A percentile compares a stretch with the other conserved stretches of the same genome.
Evolutionary conservation across 2,888 invertebrate genomes (phyloP).

Genomic region (Esperia sulphurella): DNA sequence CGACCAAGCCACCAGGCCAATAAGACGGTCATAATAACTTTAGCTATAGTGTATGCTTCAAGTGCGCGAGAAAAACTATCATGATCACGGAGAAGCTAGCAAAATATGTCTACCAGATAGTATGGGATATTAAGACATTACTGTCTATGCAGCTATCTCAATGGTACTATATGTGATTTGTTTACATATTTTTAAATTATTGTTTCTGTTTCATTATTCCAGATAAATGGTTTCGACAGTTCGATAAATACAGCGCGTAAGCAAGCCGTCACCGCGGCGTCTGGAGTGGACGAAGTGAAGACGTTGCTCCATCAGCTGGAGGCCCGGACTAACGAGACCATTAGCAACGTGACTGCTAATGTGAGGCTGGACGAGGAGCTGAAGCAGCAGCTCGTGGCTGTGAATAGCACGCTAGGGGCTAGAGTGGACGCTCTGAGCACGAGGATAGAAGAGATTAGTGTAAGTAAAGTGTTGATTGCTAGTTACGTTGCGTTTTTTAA

Average conservation of each 20-base stretch:
- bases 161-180: too few relatives aligned
- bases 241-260: slow-evolving; percentile 55
- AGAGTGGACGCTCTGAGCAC: slow-evolving; percentile 49
- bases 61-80: too few relatives aligned
- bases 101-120: too few relatives aligned
- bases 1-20: too few relatives aligned
- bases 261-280: slow-evolving; percentile 56
- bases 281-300: slow-evolving; percentile 62
- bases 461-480: too few relatives aligned
- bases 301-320: slow-evolving; percentile 53
- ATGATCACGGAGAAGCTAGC: too few relatives aligned
- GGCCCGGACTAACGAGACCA: slow-evolving; percentile 57
- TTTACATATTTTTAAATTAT: too few relatives aligned
- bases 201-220: slow-evolving; percentile 17
- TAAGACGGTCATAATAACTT: too few relatives aligned
- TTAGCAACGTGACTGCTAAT: slow-evolving; percentile 50
- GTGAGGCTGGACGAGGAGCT: slow-evolving; percentile 45
- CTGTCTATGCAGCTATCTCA: too few relatives aligned
- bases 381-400: slow-evolving; percentile 34
- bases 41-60: too few relatives aligned
- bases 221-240: slow-evolving; percentile 75
- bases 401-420: slow-evolving; percentile 52
- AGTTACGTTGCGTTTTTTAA: too few relatives aligned
- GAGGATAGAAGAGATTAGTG: slow-evolving; percentile 53
- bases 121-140: too few relatives aligned